Conservation (phyloP, 2,888 invertebrate genomes). For the Campaea margaritaria region DNA sequence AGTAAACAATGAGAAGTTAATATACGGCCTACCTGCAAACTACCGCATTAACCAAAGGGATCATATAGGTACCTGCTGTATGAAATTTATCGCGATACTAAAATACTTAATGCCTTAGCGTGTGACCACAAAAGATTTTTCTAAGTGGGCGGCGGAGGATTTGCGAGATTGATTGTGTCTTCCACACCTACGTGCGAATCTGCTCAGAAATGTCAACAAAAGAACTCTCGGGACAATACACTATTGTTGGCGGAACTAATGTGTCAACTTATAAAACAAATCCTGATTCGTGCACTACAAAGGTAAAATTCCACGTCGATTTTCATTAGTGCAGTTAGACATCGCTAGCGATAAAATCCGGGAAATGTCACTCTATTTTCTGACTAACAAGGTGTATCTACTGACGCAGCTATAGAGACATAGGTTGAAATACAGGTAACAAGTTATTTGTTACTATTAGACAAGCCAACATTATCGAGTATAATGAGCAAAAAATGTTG, state of each 20-base stretch:
- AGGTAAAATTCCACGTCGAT: constrained; percentile 13
- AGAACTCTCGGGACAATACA: constrained; percentile 30
- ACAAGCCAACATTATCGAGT: no score
- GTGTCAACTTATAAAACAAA: constrained; percentile 20
- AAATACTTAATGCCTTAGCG: background rate
- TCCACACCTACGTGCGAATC: constrained; percentile 27
- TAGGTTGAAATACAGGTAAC: no score
- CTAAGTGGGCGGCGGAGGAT: constrained; percentile 12
- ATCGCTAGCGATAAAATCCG: background rate
- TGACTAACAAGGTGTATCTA: no score
- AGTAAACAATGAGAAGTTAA: background rate
- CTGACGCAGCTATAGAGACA: no score
- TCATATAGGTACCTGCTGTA: background rate
- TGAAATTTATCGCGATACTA: background rate
- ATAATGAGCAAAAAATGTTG: no score
- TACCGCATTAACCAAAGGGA: background rate
- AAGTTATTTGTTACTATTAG: no score
- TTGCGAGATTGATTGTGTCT: constrained; percentile 13
- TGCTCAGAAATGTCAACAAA: constrained; percentile 29
- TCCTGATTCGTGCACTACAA: constrained; percentile 10
- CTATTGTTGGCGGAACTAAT: constrained; percentile 29
- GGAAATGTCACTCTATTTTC: background rate
- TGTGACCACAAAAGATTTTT: constrained; percentile 9
- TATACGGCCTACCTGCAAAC: background rate
- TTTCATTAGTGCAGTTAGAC: background rate